Conservation (phyloP, 2,888 invertebrate species). For the Polylopha cassiicola region DNA sequence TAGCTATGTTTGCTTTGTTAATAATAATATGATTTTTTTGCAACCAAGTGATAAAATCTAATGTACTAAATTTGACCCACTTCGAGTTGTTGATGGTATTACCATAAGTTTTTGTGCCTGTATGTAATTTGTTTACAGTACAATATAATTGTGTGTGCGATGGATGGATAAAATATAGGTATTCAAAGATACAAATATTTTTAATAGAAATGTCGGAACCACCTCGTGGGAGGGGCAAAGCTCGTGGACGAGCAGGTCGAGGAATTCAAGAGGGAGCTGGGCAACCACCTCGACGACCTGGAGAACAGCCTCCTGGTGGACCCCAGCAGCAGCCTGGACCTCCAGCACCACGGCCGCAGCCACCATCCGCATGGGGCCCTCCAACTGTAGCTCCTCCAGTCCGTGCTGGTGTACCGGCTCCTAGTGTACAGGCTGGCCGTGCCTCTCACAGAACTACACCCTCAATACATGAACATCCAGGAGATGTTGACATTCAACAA, state of each 20-base stretch:
- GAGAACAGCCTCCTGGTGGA: slow-evolving; percentile 28
- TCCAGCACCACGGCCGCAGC: slow-evolving; percentile 51
- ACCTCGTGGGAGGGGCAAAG: slow-evolving; percentile 52
- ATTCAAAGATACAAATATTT: neutral
- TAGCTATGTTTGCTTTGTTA: no score
- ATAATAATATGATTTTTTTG: no score
- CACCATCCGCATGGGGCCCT: slow-evolving; percentile 62
- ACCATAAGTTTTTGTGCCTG: no score
- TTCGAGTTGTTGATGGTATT: no score
- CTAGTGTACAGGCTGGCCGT: slow-evolving; percentile 45
- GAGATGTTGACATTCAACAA: slow-evolving; percentile 59
- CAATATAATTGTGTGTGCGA: no score
- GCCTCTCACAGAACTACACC: slow-evolving; percentile 54
- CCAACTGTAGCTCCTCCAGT: slow-evolving; percentile 51
- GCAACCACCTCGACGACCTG: slow-evolving; percentile 36
- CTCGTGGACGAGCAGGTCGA: slow-evolving; percentile 42
- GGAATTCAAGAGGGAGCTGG: slow-evolving; percentile 39
- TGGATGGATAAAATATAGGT: no score
- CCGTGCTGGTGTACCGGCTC: slow-evolving; percentile 51
- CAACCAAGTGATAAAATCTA: no score
- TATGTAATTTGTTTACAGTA: no score
- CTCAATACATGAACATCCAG: slow-evolving; percentile 57
- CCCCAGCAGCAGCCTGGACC: slow-evolving; percentile 32
- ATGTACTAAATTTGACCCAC: no score
- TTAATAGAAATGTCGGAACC: slow-evolving; percentile 45